A percentile compares a stretch with the other conserved stretches of the same genome.
These are phyloP conservation scores for Dendrocincla fuliginosa DNA, from an alignment of 2,797 vertebrate species.

Conservation along the genomic window DNA sequence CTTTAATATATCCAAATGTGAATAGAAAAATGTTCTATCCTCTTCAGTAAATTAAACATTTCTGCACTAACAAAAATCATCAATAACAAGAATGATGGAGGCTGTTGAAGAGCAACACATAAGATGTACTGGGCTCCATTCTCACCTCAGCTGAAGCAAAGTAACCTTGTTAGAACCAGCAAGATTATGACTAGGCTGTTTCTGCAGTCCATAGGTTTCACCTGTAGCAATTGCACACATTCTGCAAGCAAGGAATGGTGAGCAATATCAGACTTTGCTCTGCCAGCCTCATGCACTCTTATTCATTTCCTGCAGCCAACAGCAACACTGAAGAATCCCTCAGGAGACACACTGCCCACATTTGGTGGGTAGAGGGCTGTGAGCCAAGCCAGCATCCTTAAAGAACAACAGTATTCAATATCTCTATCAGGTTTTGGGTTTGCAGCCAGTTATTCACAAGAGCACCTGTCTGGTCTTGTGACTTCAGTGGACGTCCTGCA, in stretches of 20 bases:
- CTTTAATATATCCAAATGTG: neutral
- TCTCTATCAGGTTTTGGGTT: neutral
- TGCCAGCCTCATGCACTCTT: neutral
- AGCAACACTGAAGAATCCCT: neutral
- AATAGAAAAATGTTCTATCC: neutral
- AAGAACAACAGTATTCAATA: neutral
- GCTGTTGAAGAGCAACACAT: neutral
- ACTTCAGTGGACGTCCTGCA: neutral
- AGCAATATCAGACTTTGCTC: neutral
- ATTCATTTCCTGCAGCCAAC: neutral
- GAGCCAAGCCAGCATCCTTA: neutral
- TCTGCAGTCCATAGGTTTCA: neutral
- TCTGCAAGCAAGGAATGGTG: neutral
- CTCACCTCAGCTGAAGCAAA: neutral
- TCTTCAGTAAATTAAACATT: neutral
- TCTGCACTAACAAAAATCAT: neutral
- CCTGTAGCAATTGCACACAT: neutral
- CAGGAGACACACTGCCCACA: neutral
- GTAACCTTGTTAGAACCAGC: neutral
- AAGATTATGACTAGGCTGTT: neutral
- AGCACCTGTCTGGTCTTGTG: neutral
- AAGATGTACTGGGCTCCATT: neutral
- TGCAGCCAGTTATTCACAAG: neutral
- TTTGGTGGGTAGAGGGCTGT: neutral
- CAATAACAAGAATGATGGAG: neutral